A percentile compares a stretch with the other conserved stretches of the same genome.
phyloP scores from a whole-genome alignment of 2,888 invertebrate genomes.

The Idaea dimidiata region DNA sequence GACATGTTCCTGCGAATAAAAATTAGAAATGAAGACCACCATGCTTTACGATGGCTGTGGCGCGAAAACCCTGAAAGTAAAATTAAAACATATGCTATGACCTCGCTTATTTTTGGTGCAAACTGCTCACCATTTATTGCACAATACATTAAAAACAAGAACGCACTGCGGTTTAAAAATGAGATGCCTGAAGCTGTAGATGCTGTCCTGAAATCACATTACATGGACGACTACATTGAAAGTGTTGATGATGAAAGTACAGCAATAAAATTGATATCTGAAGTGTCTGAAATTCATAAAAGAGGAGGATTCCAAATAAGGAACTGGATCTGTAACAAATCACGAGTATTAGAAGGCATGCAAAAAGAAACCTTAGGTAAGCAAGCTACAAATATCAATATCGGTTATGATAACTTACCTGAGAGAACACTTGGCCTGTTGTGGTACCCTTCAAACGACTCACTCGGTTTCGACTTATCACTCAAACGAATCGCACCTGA shows the following conservation, averaged over 20 bases:
- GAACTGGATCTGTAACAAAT: not conserved
- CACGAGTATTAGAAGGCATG: not conserved
- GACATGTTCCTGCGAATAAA: constrained; percentile 22
- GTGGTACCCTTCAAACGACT: constrained; percentile 22
- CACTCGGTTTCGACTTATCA: constrained; percentile 22
- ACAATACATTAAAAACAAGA: constrained; percentile 25
- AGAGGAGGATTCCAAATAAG: not conserved
- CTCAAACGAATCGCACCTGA: constrained; percentile 15
- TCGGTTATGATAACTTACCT: no score
- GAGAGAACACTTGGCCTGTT: constrained; percentile 25
- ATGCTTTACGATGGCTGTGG: constrained; percentile 19
- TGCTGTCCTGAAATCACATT: not conserved
- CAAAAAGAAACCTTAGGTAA: not conserved
- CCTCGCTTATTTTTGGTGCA: constrained; percentile 22
- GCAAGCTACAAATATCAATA: no score
- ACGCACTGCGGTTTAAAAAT: constrained; percentile 20
- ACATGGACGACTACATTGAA: constrained; percentile 6
- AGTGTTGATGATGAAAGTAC: not conserved
- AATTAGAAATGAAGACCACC: constrained; percentile 15
- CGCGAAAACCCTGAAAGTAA: constrained; percentile 2
- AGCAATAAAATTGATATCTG: not conserved
- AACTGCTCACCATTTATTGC: constrained; percentile 28
- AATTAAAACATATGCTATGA: constrained; percentile 18
- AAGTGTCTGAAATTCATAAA: not conserved
- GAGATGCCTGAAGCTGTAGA: constrained; percentile 14